These are phyloP conservation scores for Paracentrotus lividus DNA, from an alignment of 53 echinoderm and acorn worm genomes.

Conservation along the genomic window DNA sequence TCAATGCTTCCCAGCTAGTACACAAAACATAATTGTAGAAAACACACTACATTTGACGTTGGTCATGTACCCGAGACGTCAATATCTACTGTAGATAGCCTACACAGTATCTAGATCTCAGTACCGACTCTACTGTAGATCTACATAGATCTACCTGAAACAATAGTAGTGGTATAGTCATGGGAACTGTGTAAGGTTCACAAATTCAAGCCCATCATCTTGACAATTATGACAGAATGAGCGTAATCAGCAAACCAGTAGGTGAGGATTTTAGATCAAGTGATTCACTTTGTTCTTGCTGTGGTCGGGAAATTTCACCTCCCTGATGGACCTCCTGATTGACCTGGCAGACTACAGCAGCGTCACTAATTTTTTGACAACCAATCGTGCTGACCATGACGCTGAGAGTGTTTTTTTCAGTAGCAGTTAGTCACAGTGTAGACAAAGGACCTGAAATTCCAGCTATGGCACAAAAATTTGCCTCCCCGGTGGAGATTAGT, in stretches of 20 bases:
- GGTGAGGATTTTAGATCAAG: not conserved
- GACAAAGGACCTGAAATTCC: not conserved
- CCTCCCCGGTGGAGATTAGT: not conserved
- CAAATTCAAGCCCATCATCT: not conserved
- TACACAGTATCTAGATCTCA: too few relatives aligned
- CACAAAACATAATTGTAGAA: too few relatives aligned
- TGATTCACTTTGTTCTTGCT: not conserved
- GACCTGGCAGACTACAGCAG: not conserved
- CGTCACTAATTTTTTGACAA: not conserved
- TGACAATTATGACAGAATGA: not conserved
- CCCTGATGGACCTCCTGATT: too few relatives aligned
- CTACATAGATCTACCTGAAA: too few relatives aligned
- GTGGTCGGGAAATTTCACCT: not conserved
- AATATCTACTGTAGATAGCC: too few relatives aligned
- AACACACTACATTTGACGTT: too few relatives aligned
- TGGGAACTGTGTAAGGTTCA: not conserved
- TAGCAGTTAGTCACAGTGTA: not conserved
- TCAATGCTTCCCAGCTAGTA: too few relatives aligned
- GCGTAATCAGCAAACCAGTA: not conserved
- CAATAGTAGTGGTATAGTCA: too few relatives aligned
- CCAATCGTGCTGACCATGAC: not conserved
- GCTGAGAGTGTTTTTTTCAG: not conserved
- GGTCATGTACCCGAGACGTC: too few relatives aligned
- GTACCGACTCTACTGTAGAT: too few relatives aligned
- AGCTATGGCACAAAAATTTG: conserved; percentile 7